Evolutionary conservation across 2,797 vertebrate genomes (phyloP), one percentile per base, ranked within the genome.

Genomic region (Botia kubotai): DNA sequence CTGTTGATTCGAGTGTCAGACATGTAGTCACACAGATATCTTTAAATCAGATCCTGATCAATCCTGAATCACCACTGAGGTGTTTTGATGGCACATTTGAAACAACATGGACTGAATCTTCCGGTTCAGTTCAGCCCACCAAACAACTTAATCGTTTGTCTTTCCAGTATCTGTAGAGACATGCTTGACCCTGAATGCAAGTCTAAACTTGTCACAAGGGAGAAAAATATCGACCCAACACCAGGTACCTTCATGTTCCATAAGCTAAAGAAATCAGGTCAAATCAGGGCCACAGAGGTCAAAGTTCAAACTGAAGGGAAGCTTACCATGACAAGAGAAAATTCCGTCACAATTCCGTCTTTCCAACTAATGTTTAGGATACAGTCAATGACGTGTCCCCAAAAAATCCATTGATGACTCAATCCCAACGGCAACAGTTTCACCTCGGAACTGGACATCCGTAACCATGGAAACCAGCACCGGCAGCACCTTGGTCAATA

Each of bases 381-480:
- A 2, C 48, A 53, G 16, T 63, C 11, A 14, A 12, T 52, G 23
- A 63, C 2, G 19, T 10, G 0, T 79, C 57, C 21, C 5, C 0
- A 46, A 63, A 12, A 39, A 55, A 55, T 72, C 68, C 10, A 21
- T 23, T 10, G 33, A 79, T 29, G 46, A 65, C 72, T 72, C 29
- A 66, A 26, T 53, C 48, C n/a, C 33, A 43, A 11, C 19, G 0
- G 29, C 48, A 58, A 16, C 17, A 69, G 21, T 2, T 60, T 69
- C 75, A 46, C 16, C 50, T 65, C 69, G n/a, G 52, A 55, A 79
- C 33, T 50, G 63, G 48, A 53, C 14, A 4, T 23, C 4, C 0
- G 53, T 65, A 75, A 19, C 76, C 60, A 57, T 55, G 16, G 66
- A 75, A 72, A 81, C 79, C 14, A 60, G 43, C 23, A n/a, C 46